phyloP scores from a whole-genome alignment of 2,888 invertebrate species.

The Erynnis tages region DNA sequence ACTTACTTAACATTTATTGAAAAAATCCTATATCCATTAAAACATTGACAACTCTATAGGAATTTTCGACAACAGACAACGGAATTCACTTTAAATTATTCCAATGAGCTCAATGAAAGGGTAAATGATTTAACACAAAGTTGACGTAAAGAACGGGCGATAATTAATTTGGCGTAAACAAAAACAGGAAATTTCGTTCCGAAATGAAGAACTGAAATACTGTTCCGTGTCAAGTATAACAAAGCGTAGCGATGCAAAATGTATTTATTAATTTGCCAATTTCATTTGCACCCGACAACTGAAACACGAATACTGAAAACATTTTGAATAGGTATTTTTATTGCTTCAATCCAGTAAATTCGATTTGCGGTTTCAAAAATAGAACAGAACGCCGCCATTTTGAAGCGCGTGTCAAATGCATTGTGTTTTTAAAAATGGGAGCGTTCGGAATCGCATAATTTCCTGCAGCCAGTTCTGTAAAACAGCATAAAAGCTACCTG shows the following conservation, averaged over 20 bases:
- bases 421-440: slow-evolving; percentile 24
- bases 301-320: not conserved
- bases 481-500: slow-evolving; percentile 18
- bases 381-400: slow-evolving; percentile 11
- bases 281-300: not conserved
- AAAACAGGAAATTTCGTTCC: too few species aligned
- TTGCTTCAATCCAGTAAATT: slow-evolving; percentile 10
- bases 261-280: not conserved
- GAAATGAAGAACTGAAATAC: not conserved
- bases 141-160: too few species aligned
- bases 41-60: too few species aligned
- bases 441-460: slow-evolving; percentile 22
- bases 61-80: too few species aligned
- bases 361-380: slow-evolving; percentile 16
- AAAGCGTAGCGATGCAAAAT: not conserved
- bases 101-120: too few species aligned
- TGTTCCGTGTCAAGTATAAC: not conserved
- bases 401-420: slow-evolving; percentile 24
- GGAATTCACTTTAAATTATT: too few species aligned
- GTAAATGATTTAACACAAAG: too few species aligned
- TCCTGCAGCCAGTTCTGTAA: slow-evolving; percentile 17
- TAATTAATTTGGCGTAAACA: too few species aligned
- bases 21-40: too few species aligned
- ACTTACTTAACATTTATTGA: too few species aligned
- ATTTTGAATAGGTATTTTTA: slow-evolving; percentile 5